These are phyloP conservation scores for Ochlodes sylvanus DNA, from an alignment of 2,888 invertebrate genomes.

Conservation along the genomic window DNA sequence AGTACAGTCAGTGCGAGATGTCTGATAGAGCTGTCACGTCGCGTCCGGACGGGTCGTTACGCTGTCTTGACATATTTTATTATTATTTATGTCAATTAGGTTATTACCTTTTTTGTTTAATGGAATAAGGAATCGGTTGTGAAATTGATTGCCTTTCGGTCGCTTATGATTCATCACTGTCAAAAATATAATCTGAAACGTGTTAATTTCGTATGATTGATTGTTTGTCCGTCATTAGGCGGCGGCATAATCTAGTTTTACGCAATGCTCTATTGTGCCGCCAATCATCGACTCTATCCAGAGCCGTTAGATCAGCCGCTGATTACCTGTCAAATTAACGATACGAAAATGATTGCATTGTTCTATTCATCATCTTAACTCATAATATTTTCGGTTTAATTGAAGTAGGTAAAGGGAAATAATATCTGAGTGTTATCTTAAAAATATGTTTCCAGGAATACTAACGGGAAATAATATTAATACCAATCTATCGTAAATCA, in stretches of 20 bases:
- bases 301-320: constrained; percentile 51
- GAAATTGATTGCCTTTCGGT: constrained; percentile 83
- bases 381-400: constrained; percentile 36
- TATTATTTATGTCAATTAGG: constrained; percentile 85
- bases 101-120: constrained; percentile 84
- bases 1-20: constrained; percentile 74
- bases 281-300: constrained; percentile 50
- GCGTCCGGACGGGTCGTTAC: constrained; percentile 80
- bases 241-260: constrained; percentile 77
- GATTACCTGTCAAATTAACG: constrained; percentile 67
- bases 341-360: constrained; percentile 41
- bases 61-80: constrained; percentile 83
- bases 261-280: constrained; percentile 69
- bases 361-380: constrained; percentile 31
- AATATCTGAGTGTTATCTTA: background rate
- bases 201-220: constrained; percentile 84
- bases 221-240: constrained; percentile 75
- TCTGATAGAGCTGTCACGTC: constrained; percentile 83
- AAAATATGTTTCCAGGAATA: background rate
- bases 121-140: constrained; percentile 83
- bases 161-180: constrained; percentile 84
- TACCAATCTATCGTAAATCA: no score
- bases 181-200: constrained; percentile 79
- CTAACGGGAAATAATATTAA: background rate
- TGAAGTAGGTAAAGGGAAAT: constrained; percentile 12